Percentiles rank a stretch among this genome's conserved stretches.
These are phyloP conservation scores for Lipophrys pholis DNA, from an alignment of 2,113 vertebrate species.

Conservation along the genomic window DNA sequence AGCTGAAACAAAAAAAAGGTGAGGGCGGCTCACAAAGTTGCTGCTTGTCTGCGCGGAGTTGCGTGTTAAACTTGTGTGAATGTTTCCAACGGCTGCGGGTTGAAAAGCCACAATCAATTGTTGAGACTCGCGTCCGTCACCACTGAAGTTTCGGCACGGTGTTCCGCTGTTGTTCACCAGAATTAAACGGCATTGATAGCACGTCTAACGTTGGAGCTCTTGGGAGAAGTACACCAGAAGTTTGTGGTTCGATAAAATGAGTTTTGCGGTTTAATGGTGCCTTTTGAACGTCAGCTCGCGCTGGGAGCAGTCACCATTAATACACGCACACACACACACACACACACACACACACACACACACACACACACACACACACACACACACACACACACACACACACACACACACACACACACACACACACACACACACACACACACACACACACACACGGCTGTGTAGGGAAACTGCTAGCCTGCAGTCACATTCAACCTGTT, in stretches of 20 bases:
- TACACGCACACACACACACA: too few relatives aligned
- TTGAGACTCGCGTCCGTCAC: slow-evolving; percentile 18
- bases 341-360: too few relatives aligned
- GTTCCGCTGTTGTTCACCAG: slow-evolving; percentile 18
- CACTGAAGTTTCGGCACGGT: slow-evolving; percentile 48
- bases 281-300: neutral
- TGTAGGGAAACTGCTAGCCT: slow-evolving; percentile 13
- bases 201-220: neutral
- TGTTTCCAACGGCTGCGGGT: slow-evolving; percentile 32
- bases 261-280: too few relatives aligned
- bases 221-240: neutral
- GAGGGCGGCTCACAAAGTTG: slow-evolving; percentile 39
- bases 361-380: too few relatives aligned
- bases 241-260: neutral
- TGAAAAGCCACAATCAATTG: slow-evolving; percentile 67
- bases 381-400: too few relatives aligned
- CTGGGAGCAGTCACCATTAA: slow-evolving; percentile 1
- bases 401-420: too few relatives aligned
- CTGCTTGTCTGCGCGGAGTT: neutral
- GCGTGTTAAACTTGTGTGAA: neutral
- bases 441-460: too few relatives aligned
- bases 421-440: too few relatives aligned
- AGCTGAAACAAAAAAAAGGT: slow-evolving; percentile 48
- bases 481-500: neutral
- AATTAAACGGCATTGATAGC: neutral